Base-by-base conservation (phyloP, 2,113 vertebrate genomes). In the Eurypyga helias region DNA sequence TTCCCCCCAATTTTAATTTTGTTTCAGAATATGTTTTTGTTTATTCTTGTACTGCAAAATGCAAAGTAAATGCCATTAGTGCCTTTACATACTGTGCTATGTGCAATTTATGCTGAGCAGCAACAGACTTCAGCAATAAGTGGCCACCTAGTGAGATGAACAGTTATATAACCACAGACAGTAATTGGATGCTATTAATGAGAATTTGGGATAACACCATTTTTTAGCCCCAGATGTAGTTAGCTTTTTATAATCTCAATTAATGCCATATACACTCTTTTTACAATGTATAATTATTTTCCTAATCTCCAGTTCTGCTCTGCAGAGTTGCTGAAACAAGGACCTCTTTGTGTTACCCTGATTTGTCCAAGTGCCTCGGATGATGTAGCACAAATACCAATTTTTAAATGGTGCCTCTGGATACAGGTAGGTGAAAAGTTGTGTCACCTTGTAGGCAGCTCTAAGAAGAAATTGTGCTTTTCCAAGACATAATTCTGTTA, bases 151-250 rank as follows among this genome's bases (percentile, higher is more conserved):
- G 92, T 78, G 94, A 93, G 95, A 91, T 78, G 91, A 97, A 73
- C 64, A 66, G 90, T 98, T 96, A 94, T 33, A 62, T 93, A 97
- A 93, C 72, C 77, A 66, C 70, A 80, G 76, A 85, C 38, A 57
- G 76, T 93, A 97, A 94, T 80, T 88, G 94, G 88, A 93, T 86
- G 71, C 90, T 93, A 96, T 96, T 97, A 97, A 96, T 94, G 87
- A 92, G 93, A 76, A 94, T 91, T 96, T 55, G 65, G 43, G 92
- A 93, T 91, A 97, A 79, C 52, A 92, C 52, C 11, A 72, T 84
- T 94, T 96, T 94, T 93, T 87, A 96, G 43, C 71, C 41, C 60
- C 79, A 87, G 69, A 84, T 1, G 11, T 62, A 82, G 92, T 65
- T 65, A 62, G 66, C 70, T 67, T 82, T 95, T 89, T 87, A 73